Conservation (phyloP, 2,113 vertebrate genomes). For the Prunella himalayana region DNA sequence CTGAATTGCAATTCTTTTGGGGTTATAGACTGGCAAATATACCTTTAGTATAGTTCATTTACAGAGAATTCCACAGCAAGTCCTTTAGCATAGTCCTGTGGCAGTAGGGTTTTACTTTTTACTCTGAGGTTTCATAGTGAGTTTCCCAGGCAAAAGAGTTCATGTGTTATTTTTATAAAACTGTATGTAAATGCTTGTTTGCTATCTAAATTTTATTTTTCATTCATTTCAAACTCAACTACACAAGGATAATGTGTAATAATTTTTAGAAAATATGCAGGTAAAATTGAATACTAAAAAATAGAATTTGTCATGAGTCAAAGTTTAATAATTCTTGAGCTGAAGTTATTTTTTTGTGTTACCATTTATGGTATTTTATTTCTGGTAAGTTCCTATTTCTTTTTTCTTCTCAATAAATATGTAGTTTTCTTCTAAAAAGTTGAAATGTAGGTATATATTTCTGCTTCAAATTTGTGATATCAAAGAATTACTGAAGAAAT, state of each 20-base stretch:
- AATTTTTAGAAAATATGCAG: neutral
- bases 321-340: neutral
- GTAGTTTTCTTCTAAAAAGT: neutral
- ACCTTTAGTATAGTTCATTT: neutral
- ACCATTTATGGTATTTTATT: neutral
- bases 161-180: conserved; percentile 6
- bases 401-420: neutral
- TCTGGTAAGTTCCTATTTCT: neutral
- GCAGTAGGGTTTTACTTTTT: neutral
- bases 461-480: neutral
- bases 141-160: neutral
- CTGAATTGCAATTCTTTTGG: conserved; percentile 26
- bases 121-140: neutral
- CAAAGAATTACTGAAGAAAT: neutral
- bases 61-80: neutral
- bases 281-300: neutral
- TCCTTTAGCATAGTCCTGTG: neutral
- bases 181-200: neutral
- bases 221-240: neutral
- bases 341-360: neutral
- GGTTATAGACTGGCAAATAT: conserved; percentile 5
- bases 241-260: neutral
- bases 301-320: neutral
- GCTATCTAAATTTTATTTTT: conserved; percentile 7
- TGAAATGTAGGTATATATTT: neutral